Percentiles rank a stretch among this genome's conserved stretches.
Evolutionary conservation across 2,113 vertebrate species (phyloP).

Genomic region (Prunella himalayana): DNA sequence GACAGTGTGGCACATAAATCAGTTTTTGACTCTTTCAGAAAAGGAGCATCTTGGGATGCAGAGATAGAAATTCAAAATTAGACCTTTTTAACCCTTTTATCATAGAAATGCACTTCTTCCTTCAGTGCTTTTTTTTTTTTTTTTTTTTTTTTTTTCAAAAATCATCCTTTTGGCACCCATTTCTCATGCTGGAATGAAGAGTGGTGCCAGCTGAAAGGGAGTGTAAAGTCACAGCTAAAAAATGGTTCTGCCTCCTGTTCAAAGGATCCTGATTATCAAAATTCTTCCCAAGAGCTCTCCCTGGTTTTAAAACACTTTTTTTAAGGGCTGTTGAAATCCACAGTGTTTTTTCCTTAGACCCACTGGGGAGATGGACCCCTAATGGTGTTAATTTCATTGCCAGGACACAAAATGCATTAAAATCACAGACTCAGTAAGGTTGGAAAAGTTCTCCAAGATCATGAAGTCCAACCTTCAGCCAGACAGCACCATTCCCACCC

Average conservation of each 20-base stretch:
- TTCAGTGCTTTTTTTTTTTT: neutral
- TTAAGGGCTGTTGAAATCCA: neutral
- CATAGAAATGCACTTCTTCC: neutral
- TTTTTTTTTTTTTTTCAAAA: neutral
- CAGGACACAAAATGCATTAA: neutral
- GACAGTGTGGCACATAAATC: neutral
- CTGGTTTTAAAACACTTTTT: neutral
- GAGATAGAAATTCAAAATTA: neutral
- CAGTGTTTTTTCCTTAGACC: neutral
- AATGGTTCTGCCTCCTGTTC: neutral
- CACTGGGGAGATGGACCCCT: neutral
- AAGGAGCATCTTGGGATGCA: neutral
- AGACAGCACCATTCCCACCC: neutral
- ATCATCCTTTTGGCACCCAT: neutral
- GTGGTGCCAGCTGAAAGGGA: neutral
- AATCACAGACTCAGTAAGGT: neutral
- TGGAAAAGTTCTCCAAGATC: neutral
- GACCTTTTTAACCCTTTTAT: neutral
- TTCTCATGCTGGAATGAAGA: neutral
- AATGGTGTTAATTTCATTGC: neutral
- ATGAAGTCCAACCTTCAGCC: neutral
- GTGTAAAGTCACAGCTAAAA: neutral
- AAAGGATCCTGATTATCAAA: neutral
- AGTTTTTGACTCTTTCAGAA: constrained; percentile 4
- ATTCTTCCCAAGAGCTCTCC: neutral